Evolutionary conservation across 2,797 vertebrate species (phyloP).

Genomic region (Parauchenoglanis punctatus): DNA sequence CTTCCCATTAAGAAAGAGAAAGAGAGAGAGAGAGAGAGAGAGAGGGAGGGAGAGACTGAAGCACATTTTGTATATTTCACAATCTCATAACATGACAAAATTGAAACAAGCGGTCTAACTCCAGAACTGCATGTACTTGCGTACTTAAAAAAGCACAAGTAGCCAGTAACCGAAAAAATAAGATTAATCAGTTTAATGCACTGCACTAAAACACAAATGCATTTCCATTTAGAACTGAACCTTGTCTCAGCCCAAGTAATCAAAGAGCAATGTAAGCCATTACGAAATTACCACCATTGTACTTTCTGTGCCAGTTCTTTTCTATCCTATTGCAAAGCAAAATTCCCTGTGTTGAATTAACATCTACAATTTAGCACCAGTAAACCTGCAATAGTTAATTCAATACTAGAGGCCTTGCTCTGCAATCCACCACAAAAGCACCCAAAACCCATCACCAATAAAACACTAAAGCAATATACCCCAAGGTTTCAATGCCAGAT

Average conservation of each 20-base stretch:
- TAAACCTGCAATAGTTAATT: slow-evolving; percentile 32
- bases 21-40: too few relatives aligned
- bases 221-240: slow-evolving; percentile 57
- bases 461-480: slow-evolving; percentile 24
- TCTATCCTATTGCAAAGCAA: slow-evolving; percentile 36
- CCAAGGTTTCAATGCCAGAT: slow-evolving; percentile 40
- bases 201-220: slow-evolving; percentile 58
- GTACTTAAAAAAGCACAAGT: slow-evolving; percentile 35
- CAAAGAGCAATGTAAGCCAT: slow-evolving; percentile 60
- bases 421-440: slow-evolving; percentile 25
- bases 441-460: slow-evolving; percentile 41
- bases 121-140: slow-evolving; percentile 30
- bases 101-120: slow-evolving; percentile 24
- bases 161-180: slow-evolving; percentile 45
- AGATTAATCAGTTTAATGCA: slow-evolving; percentile 64
- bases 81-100: slow-evolving; percentile 32
- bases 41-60: not conserved
- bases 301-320: slow-evolving; percentile 51
- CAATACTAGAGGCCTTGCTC: not conserved
- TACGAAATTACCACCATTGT: slow-evolving; percentile 58
- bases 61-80: slow-evolving; percentile 16
- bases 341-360: slow-evolving; percentile 28
- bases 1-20: not conserved
- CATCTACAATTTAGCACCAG: slow-evolving; percentile 36
- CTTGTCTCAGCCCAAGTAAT: slow-evolving; percentile 53